Percentiles rank a stretch among this genome's conserved stretches.
These are phyloP conservation scores for Jaculus jaculus DNA, from an alignment of 2,113 vertebrate genomes.

Conservation along the genomic window DNA sequence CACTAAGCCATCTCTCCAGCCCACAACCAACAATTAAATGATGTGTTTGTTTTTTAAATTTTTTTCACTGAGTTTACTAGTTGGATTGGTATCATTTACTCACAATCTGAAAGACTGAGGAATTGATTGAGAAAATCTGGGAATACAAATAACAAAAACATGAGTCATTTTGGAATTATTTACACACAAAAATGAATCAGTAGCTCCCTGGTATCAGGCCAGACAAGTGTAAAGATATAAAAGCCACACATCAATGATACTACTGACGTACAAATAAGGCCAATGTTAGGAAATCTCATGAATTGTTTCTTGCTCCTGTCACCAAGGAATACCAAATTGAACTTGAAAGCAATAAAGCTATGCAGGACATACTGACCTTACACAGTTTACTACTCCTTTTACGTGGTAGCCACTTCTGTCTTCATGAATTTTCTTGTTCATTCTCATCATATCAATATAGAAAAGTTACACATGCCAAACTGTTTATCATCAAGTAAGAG, in stretches of 20 bases:
- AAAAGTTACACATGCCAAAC: background rate
- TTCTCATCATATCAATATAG: background rate
- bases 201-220: background rate
- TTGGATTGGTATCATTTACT: slow-evolving; percentile 16
- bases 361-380: background rate
- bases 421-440: background rate
- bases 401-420: background rate
- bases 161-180: slow-evolving; percentile 47
- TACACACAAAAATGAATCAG: slow-evolving; percentile 34
- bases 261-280: slow-evolving; percentile 3
- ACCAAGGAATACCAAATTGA: background rate
- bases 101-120: background rate
- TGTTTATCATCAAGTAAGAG: slow-evolving; percentile 22
- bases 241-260: background rate
- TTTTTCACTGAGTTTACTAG: slow-evolving; percentile 40
- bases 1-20: too few relatives aligned
- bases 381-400: background rate
- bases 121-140: slow-evolving; percentile 49
- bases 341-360: background rate
- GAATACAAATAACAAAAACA: slow-evolving; percentile 63
- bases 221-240: background rate
- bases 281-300: background rate
- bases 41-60: slow-evolving; percentile 8
- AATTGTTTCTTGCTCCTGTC: slow-evolving; percentile 13
- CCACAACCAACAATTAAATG: slow-evolving; percentile 24